A percentile compares a stretch with the other conserved stretches of the same genome.
Evolutionary conservation across 2,113 vertebrate species (phyloP).

Genomic region (Etheostoma spectabile): DNA sequence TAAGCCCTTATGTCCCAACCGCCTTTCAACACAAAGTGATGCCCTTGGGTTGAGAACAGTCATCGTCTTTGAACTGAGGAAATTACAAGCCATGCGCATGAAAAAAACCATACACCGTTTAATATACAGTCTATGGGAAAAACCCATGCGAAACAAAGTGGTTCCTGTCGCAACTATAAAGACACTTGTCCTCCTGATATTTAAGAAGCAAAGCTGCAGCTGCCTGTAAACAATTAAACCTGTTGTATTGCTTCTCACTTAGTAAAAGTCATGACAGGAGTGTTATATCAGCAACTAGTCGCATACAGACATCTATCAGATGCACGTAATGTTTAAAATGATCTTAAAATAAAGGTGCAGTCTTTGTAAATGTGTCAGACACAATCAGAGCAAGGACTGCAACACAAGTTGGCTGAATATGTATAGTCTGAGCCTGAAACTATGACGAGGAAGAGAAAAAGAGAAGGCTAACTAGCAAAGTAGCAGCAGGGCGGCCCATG

Average conservation of each 20-base stretch:
- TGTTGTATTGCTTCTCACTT: slow-evolving; percentile 42
- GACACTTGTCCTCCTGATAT: slow-evolving; percentile 64
- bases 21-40: too few species aligned
- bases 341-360: not conserved
- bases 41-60: slow-evolving; percentile 25
- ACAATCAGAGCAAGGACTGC: not conserved
- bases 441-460: slow-evolving; percentile 7
- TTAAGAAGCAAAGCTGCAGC: slow-evolving; percentile 32
- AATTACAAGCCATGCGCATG: slow-evolving; percentile 61
- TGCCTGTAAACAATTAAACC: slow-evolving; percentile 48
- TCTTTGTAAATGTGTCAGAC: not conserved
- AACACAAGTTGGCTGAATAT: slow-evolving; percentile 3
- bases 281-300: slow-evolving; percentile 19
- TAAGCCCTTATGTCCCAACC: too few species aligned
- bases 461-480: slow-evolving; percentile 55
- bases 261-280: slow-evolving; percentile 14
- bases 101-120: slow-evolving; percentile 31
- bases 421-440: not conserved
- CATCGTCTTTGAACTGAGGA: slow-evolving; percentile 52
- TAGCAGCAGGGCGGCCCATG: slow-evolving; percentile 41
- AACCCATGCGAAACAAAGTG: slow-evolving; percentile 59
- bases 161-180: slow-evolving; percentile 52
- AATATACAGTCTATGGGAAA: slow-evolving; percentile 15
- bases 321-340: not conserved
- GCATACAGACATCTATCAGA: not conserved